Conservation (phyloP, 2,888 invertebrate species). For the Apotomis capreana region DNA sequence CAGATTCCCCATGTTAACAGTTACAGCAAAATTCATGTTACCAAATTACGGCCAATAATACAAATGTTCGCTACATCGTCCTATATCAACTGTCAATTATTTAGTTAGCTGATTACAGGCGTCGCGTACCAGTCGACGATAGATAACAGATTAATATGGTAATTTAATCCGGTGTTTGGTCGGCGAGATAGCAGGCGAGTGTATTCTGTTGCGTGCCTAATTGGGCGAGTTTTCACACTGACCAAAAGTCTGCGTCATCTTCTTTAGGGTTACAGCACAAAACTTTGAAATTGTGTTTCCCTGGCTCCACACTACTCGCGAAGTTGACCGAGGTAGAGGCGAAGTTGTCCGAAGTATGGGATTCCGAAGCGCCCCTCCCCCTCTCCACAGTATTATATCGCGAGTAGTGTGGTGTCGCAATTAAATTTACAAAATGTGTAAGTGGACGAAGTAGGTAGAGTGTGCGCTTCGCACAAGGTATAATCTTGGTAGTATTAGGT, state of each 20-base stretch:
- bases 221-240: slow-evolving; percentile 21
- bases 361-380: no score
- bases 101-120: slow-evolving; percentile 38
- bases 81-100: slow-evolving; percentile 33
- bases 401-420: no score
- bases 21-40: slow-evolving; percentile 14
- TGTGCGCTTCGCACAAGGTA: no score
- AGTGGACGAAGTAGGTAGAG: no score
- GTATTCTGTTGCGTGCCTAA: slow-evolving; percentile 27
- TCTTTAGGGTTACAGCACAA: no score
- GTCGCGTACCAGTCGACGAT: slow-evolving; percentile 28
- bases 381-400: no score
- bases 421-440: no score
- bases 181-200: slow-evolving; percentile 37
- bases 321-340: no score
- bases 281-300: no score
- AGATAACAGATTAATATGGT: slow-evolving; percentile 41
- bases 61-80: slow-evolving; percentile 12
- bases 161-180: slow-evolving; percentile 39
- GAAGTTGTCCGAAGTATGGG: no score
- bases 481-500: no score
- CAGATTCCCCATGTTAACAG: slow-evolving; percentile 9
- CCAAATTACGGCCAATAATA: slow-evolving; percentile 10
- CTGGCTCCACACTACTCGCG: no score
- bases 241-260: background rate